A percentile compares a stretch with the other conserved stretches of the same genome.
These are phyloP conservation scores for Tubulanus polymorphus DNA, from an alignment of 2,888 invertebrate genomes.

Conservation along the genomic window DNA sequence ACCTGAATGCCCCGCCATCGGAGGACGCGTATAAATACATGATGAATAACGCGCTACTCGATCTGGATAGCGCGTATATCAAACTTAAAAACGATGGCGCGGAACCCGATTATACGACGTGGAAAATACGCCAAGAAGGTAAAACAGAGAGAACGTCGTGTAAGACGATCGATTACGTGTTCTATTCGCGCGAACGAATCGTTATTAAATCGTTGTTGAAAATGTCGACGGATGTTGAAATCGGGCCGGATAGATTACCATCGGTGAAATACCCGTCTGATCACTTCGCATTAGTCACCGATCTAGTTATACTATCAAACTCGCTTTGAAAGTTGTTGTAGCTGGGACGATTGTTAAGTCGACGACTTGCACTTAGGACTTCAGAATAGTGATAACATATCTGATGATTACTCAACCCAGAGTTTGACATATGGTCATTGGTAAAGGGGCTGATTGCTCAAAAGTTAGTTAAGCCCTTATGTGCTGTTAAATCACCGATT, in stretches of 20 bases:
- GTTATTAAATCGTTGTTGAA: slow-evolving; percentile 60
- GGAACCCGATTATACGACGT: slow-evolving; percentile 72
- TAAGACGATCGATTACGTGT: slow-evolving; percentile 69
- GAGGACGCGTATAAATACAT: slow-evolving; percentile 69
- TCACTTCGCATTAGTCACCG: slow-evolving; percentile 65
- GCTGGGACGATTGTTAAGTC: too few relatives aligned
- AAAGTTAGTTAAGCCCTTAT: too few relatives aligned
- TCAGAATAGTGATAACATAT: too few relatives aligned
- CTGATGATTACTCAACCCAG: too few relatives aligned
- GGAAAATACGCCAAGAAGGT: slow-evolving; percentile 64
- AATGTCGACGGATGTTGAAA: slow-evolving; percentile 64
- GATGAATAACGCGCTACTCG: slow-evolving; percentile 46
- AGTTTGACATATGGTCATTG: too few relatives aligned
- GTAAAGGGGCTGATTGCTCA: too few relatives aligned
- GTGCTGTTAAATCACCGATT: too few relatives aligned
- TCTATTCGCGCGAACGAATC: slow-evolving; percentile 55
- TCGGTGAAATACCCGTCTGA: slow-evolving; percentile 70
- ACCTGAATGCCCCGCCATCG: slow-evolving; percentile 71
- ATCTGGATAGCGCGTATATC: slow-evolving; percentile 48
- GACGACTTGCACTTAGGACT: too few relatives aligned
- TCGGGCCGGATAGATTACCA: slow-evolving; percentile 66
- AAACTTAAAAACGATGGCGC: slow-evolving; percentile 40
- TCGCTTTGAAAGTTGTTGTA: too few relatives aligned
- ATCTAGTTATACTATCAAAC: slow-evolving; percentile 26
- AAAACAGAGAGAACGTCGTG: slow-evolving; percentile 58